Base-by-base conservation (phyloP, 1,140 invertebrate genomes). In the Bombus fervidus region DNA sequence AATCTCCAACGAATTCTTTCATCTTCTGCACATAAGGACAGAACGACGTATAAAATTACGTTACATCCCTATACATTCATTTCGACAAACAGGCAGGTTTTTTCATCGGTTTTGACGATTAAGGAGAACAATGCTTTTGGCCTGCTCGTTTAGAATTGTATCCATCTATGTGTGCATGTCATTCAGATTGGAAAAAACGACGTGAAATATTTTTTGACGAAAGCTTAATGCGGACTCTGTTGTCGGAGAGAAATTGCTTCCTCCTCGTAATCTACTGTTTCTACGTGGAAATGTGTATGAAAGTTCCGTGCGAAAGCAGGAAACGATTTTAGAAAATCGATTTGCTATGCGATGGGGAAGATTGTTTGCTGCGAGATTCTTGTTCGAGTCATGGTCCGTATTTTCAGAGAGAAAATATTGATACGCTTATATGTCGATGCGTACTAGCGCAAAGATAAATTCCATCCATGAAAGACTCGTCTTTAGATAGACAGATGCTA, bases 331-430 rank as follows among this genome's bases (percentile, higher is more conserved):
- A 31, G n/a, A 31, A 73, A 47, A 73, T 73, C 72, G 72, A 53
- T 75, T 75, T 18, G 18, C 18, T 28, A 9, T 41, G 28, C n/a
- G 37, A 74, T 15, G 31, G 12, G 22, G 73, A 75, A 75, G 41
- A 75, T 75, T 75, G 73, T 75, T 75, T 37, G 28, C 72, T 18
- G 41, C 1, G 4, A 25, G 73, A 74, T 74, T 18, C 73, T 53
- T 75, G 25, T 53, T 75, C n/a, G 41, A 47, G 28, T 43, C 73
- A 34, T 34, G 15, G 73, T 6, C 22, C 15, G 31, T 75, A 75
- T 75, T 75, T 53, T 75, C 25, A 22, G 73, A 37, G 43, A 43
- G n/a, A 6, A 57, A 57, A 75, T 75, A 75, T 75, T 75, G 73
- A 75, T 53, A 75, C 43, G n/a, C 9, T 31, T 25, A 34, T 66